Conservation (phyloP, 2,797 vertebrate genomes). For the Pseudochirops cupreus region DNA sequence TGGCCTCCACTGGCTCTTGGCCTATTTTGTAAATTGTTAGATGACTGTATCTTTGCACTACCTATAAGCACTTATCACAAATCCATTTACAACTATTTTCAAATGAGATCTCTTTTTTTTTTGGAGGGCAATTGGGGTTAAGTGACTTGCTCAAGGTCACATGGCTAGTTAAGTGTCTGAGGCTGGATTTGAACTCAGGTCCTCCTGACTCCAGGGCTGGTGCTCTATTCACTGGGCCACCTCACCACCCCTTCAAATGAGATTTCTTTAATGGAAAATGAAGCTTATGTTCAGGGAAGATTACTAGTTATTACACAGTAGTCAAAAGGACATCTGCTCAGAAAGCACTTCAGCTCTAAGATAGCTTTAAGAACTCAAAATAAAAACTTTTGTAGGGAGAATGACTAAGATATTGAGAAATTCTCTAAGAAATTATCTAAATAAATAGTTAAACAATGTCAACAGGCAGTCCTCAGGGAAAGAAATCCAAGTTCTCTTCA, state of each 20-base stretch:
- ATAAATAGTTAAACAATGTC: neutral
- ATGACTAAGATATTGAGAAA: neutral
- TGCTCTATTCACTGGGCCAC: too few relatives aligned
- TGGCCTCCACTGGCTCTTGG: neutral
- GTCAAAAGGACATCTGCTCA: neutral
- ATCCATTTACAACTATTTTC: slow-evolving; percentile 36
- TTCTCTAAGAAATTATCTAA: neutral
- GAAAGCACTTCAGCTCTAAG: neutral
- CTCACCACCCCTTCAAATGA: neutral
- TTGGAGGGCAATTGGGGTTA: too few relatives aligned
- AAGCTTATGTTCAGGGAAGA: slow-evolving; percentile 4
- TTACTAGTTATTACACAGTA: neutral
- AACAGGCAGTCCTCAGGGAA: neutral
- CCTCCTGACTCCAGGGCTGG: too few relatives aligned
- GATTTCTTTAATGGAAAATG: slow-evolving; percentile 44
- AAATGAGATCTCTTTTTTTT: slow-evolving; percentile 20
- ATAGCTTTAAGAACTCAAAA: neutral
- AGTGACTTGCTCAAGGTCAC: too few relatives aligned
- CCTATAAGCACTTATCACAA: slow-evolving; percentile 19
- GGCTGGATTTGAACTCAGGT: too few relatives aligned
- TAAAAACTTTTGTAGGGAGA: neutral
- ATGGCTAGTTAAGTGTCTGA: too few relatives aligned
- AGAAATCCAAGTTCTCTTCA: neutral
- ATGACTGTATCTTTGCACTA: neutral
- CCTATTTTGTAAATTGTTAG: slow-evolving; percentile 30